Evolutionary conservation across 2,797 vertebrate genomes (phyloP), one percentile per base, ranked within the genome.

Genomic region (Cyprinodon diabolis): DNA sequence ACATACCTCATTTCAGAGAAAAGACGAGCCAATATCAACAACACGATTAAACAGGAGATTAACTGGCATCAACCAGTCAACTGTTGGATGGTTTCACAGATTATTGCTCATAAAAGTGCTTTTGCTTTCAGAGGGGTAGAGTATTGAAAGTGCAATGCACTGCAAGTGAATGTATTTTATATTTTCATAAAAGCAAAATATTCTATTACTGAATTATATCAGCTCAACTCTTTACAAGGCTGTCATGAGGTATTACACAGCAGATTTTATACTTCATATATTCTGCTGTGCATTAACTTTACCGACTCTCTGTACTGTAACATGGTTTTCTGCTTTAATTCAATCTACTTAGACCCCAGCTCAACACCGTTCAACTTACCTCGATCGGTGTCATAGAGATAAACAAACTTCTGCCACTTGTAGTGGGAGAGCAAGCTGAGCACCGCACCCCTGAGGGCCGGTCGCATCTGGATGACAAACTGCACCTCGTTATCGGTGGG

Each of bases 401-500:
- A 99, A 88, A 99, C 97, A 78, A 99, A 99, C 92, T 96, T 98
- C 88, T 98, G 96, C 98, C 98, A 99, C 84, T 98, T 97, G 88
- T 99, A 99, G 84, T 99, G 95, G 63, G 95, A 95, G 80, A 99
- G 93, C 89, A 99, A 95, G 86, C 96, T 98, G 86, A 99, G 90
- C 90, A 99, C 97, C n/a, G 97, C 95, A 9, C 97, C 97, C 81
- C 96, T 96, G 48, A 99, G 93, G 3, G 97, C 96, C 5, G 98
- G 98, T 4, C 98, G 95, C 97, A 99, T 98, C 94, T 99, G 98
- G 92, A 99, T 99, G 93, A 99, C 97, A 55, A 99, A 99, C 95
- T 99, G 98, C 90, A 99, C 97, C 83, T 99, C 97, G 48, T 97
- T 97, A 76, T 99, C 98, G 1, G 97, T 98, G 54, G 98, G 97